Evolutionary conservation across 2,888 invertebrate genomes (phyloP), one percentile per base, ranked within the genome.

Genomic region (Cremastobaeus sp.): DNA sequence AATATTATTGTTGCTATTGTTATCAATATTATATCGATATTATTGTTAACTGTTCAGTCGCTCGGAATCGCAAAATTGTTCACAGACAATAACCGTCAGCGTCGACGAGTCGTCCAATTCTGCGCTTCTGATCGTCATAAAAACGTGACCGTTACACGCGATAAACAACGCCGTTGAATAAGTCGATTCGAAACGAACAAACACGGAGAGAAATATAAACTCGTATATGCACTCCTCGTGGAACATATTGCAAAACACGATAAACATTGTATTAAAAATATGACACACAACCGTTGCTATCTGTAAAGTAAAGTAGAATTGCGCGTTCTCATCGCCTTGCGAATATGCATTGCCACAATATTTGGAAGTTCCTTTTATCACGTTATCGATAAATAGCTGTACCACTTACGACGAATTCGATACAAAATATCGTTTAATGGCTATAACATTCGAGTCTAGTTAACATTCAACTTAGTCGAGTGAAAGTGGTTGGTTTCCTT

Each of bases 1-100:
- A 64, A 17, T 30, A 41, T 57, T 66, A 66, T 57, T 66, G 48
- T 66, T 66, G 48, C 66, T 66, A 57, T 66, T 66, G 39, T 66
- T 66, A 65, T 65, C 2, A 65, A 47, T 45, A 30, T 55, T 37
- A 32, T 45, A 34, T 55, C 32, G 41, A 14, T 57, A 50, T 66
- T 57, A 43, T 66, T 43, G 35, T 68, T 52, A 52, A 48, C 32
- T 9, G 30, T 20, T 37, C 14, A 8, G 12, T 34, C 32, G 9
- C 14, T 48, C 8, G 1, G 14, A 48, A 39, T 28, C 14, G 52
- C 34, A 45, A 52, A 54, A 54, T 48, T 45, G 45, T 25, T 50
- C 43, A 11, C 3, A 60, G 39, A n/a, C n/a, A 2, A 45, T 1
- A 30, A 47, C 1, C 32, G 30, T 30, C 25, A 3, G 11, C 15